Evolutionary conservation across 2,888 invertebrate species (phyloP), one percentile per base, ranked within the genome.

Genomic region (Eurytoma adleriae): DNA sequence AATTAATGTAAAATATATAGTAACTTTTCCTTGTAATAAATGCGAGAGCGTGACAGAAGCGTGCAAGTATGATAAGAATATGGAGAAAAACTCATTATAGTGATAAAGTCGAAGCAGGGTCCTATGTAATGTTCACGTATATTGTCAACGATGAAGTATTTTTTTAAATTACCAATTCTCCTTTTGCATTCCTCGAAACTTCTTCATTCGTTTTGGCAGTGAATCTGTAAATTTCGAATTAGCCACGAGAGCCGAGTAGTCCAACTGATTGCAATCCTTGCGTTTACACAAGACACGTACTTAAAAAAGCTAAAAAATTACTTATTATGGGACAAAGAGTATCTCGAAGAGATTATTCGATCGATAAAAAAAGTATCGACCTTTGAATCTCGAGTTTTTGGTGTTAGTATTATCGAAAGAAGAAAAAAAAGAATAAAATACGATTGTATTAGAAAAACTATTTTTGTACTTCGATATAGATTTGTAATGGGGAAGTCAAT

Each of bases 311-410:
- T 40, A 40, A 40, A 59, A 74, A 68, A 40, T n/a, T 24, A 24
- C 27, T 64, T 64, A 69, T 75, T 54, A 30, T 67, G 70, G 48
- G 50, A 10, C 54, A 67, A 67, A 48, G 54, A 71, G 27, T 71
- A 75, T 75, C 66, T 66, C 66, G 64, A 64, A 70, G 66, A 75
- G 70, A 71, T 71, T 75, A 71, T 75, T 14, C 56, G 74, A 75
- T 71, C 75, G 64, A 69, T 71, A 66, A 75, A 66, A 71, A 64
- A 72, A 70, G 66, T 77, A 80, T 76, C 56, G 56, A 80, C 62
- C 75, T 79, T 80, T 75, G 67, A 75, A 79, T 79, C 66, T 79
- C 79, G 75, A 79, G 71, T 75, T 79, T 79, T 79, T 69, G 64
- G 40, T 40, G 40, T 40, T 40, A 40, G 40, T 40, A 40, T 40